Percentiles rank a stretch among this genome's conserved stretches.
These are phyloP conservation scores for Panthera leo DNA, from an alignment of 2,113 vertebrate genomes.

Conservation along the genomic window DNA sequence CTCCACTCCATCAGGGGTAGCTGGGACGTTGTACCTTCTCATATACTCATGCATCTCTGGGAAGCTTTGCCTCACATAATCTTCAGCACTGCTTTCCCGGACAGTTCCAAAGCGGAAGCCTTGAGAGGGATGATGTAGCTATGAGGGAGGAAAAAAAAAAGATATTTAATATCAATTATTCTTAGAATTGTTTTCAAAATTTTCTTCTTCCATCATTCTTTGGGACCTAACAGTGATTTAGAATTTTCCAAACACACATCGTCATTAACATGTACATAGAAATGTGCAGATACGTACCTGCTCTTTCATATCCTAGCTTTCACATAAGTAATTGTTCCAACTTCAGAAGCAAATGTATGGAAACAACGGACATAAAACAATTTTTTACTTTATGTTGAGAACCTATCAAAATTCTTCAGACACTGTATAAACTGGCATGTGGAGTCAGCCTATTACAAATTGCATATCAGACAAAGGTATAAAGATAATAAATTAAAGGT, in stretches of 20 bases:
- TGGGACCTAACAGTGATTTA: not conserved
- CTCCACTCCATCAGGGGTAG: constrained; percentile 89
- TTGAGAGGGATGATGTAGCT: constrained; percentile 94
- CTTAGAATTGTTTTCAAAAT: not conserved
- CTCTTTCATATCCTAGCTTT: not conserved
- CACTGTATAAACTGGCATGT: not conserved
- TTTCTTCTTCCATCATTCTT: not conserved
- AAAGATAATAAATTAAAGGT: not conserved
- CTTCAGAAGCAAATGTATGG: constrained; percentile 17
- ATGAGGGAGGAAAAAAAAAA: constrained; percentile 57
- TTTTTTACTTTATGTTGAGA: not conserved
- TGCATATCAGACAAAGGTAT: not conserved
- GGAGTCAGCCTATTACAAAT: not conserved
- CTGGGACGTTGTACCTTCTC: constrained; percentile 92
- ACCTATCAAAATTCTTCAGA: constrained; percentile 4
- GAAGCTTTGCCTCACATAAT: constrained; percentile 93
- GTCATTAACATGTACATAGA: not conserved
- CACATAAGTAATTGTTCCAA: not conserved
- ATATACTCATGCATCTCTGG: constrained; percentile 95
- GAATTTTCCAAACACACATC: not conserved
- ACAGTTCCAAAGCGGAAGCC: constrained; percentile 94
- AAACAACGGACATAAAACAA: not conserved
- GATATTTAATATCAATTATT: constrained; percentile 35
- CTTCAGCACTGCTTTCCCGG: constrained; percentile 92
- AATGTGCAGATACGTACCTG: not conserved